phyloP scores from a whole-genome alignment of 2,113 vertebrate species.

The Brachypteracias leptosomus region DNA sequence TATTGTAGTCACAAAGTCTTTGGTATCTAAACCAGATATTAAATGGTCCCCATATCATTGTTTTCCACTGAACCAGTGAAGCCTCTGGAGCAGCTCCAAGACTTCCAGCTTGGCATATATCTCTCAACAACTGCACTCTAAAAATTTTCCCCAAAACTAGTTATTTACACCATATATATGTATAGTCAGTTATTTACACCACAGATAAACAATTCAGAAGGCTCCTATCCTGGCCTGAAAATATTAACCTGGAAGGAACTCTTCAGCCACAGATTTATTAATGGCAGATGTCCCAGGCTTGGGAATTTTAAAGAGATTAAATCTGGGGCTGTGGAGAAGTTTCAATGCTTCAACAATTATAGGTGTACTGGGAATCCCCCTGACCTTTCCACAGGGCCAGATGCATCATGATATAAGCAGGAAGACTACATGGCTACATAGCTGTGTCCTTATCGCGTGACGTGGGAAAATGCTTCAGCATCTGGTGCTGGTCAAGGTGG shows the following conservation, averaged over 20 bases:
- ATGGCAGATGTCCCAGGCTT: neutral
- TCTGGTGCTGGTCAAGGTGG: neutral
- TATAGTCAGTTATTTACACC: neutral
- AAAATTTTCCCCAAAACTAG: neutral
- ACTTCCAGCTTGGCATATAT: neutral
- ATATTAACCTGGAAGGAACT: neutral
- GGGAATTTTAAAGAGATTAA: neutral
- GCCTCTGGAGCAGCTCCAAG: neutral
- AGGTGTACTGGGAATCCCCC: neutral
- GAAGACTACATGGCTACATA: neutral
- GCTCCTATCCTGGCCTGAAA: neutral
- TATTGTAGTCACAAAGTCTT: neutral
- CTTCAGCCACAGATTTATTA: neutral
- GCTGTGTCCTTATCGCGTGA: neutral
- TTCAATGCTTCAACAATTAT: neutral
- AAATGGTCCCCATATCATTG: neutral
- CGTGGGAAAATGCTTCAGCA: neutral
- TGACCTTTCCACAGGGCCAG: neutral
- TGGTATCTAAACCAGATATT: neutral
- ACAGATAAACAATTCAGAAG: neutral
- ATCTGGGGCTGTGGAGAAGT: neutral
- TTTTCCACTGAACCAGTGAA: neutral
- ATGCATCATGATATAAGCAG: fast-evolving
- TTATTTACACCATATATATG: neutral
- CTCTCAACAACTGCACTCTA: neutral